Conservation (phyloP, 2,113 vertebrate genomes). For the Tauraco erythrolophus region DNA sequence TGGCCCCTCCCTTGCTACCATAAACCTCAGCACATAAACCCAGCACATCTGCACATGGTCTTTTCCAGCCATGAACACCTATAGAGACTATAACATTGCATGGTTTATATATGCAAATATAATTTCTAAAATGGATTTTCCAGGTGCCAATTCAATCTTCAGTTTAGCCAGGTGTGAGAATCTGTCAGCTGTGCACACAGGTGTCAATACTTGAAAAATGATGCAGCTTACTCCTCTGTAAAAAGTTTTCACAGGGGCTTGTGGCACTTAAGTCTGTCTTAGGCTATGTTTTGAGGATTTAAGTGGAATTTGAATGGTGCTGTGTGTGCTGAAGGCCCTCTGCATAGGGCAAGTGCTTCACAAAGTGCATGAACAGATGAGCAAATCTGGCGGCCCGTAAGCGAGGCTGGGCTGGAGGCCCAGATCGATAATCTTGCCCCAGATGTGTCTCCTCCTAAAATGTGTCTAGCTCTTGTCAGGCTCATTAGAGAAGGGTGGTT, state of each 20-base stretch:
- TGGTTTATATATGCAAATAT: not conserved
- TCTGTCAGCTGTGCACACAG: conserved; percentile 2
- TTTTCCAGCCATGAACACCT: not conserved
- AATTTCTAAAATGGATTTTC: not conserved
- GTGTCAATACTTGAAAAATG: conserved; percentile 20
- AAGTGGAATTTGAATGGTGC: not conserved
- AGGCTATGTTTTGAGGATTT: not conserved
- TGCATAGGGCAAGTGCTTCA: not conserved
- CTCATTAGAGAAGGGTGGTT: conserved; percentile 10
- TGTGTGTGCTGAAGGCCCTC: not conserved
- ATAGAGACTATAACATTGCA: not conserved
- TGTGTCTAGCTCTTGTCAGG: conserved; percentile 31
- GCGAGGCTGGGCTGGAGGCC: conserved; percentile 1
- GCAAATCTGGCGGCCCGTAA: not conserved
- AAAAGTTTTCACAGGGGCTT: not conserved
- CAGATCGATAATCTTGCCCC: conserved; percentile 8
- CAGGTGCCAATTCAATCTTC: conserved; percentile 28
- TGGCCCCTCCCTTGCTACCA: too few species aligned
- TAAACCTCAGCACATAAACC: too few species aligned
- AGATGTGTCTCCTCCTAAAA: conserved; percentile 47
- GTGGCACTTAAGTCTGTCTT: not conserved
- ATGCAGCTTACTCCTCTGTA: not conserved
- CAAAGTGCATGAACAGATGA: not conserved
- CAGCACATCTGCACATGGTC: too few species aligned
- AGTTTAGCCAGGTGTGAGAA: conserved; percentile 50